Percentiles rank a stretch among this genome's conserved stretches.
These are phyloP conservation scores for Myotis lucifugus DNA, from an alignment of 2,113 vertebrate species.

Conservation along the genomic window DNA sequence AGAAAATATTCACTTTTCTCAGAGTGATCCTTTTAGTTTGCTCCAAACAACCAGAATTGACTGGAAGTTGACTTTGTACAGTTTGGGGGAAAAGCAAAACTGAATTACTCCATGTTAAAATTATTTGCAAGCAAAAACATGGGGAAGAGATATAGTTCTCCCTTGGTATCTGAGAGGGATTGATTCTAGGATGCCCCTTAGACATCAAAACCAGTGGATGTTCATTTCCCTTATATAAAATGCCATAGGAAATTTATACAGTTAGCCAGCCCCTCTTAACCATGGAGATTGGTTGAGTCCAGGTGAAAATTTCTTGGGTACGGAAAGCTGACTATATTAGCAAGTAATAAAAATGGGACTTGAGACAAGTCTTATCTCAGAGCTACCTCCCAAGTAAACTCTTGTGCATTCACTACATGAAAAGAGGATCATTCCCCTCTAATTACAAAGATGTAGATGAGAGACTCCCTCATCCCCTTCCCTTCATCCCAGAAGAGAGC, in stretches of 20 bases:
- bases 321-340: neutral
- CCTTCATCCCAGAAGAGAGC: neutral
- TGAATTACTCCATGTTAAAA: neutral
- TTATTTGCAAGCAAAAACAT: neutral
- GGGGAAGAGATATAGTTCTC: neutral
- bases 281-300: neutral
- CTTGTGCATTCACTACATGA: neutral
- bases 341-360: neutral
- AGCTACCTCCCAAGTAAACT: neutral
- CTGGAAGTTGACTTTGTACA: neutral
- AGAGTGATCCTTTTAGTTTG: neutral
- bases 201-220: neutral
- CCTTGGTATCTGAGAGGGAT: neutral
- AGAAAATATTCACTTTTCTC: neutral
- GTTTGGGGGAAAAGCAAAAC: neutral
- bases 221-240: neutral
- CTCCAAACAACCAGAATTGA: neutral
- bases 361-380: neutral
- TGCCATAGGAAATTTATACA: neutral
- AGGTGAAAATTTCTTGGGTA: neutral
- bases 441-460: neutral
- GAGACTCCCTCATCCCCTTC: rapidly evolving
- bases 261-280: neutral
- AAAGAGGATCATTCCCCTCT: neutral
- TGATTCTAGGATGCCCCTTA: neutral